Evolutionary conservation across 2,113 vertebrate genomes (phyloP), one percentile per base, ranked within the genome.

Genomic region (Oophaga pumilio): DNA sequence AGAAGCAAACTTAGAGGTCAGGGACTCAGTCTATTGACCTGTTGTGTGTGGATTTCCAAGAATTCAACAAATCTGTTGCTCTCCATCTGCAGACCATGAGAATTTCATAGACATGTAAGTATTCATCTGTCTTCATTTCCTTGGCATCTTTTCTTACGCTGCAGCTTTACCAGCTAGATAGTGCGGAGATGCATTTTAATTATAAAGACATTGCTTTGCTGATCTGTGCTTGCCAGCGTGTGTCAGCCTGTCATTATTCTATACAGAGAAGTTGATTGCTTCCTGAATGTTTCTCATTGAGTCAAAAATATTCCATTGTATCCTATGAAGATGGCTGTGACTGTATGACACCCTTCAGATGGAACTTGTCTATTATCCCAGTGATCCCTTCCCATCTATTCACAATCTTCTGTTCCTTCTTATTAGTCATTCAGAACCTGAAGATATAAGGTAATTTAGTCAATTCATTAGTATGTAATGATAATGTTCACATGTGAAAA

Each of bases 81-180:
- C 52, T 56, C 24, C 57, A 33, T 80, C 24, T 80, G 17, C 24
- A 80, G 77, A 59, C 77, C 33, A 28, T 8, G 56, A 80, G 24
- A 80, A 59, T 80, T 80, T 79, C 76, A 9, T 57, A 17, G 15
- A 57, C 77, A 80, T 80, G 77, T 80, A 80, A 80, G 77, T 80
- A 80, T 60, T 26, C 53, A 59, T 80, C 57, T 80, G 57, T 60
- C 57, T 33, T 80, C 2, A 11, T 80, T 18, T 60, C 17, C 53
- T 33, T 80, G 26, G 15, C 53, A 20, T 28, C 33, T 49, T 74
- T 74, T 73, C 43, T 73, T 12, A 18, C 43, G 11, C 71, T 49
- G 26, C 24, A 71, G 24, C 5, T 71, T 71, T 33, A 69, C 24
- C 7, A 8, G 20, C 14, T 71, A 71, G 7, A 8, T 17, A 71